Conservation (phyloP, 2,888 invertebrate species). For the Yponomeuta sedellus region DNA sequence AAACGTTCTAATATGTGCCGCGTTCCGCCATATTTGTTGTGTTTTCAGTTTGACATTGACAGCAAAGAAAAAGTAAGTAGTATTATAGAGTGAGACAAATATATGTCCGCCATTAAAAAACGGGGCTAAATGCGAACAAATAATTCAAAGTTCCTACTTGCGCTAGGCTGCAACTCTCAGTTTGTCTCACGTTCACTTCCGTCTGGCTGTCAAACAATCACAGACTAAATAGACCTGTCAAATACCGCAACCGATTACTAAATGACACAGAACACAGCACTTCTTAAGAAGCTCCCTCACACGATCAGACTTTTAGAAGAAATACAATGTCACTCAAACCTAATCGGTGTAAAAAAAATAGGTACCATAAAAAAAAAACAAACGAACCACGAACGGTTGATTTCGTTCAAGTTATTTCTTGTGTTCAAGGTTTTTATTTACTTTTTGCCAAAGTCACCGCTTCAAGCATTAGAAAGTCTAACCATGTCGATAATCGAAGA, state of each 20-base stretch:
- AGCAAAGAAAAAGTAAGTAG: too few relatives aligned
- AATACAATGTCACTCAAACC: not conserved
- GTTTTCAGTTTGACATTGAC: too few relatives aligned
- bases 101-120: too few relatives aligned
- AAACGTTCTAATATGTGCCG: too few relatives aligned
- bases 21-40: too few relatives aligned
- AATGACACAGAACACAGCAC: too few relatives aligned
- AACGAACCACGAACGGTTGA: not conserved
- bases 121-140: too few relatives aligned
- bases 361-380: not conserved
- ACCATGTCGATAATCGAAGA: conserved; percentile 49
- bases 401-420: not conserved
- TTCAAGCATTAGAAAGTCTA: not conserved
- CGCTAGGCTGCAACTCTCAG: too few relatives aligned
- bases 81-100: too few relatives aligned
- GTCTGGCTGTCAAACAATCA: not conserved
- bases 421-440: not conserved
- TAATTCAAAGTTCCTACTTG: not conserved
- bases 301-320: not conserved
- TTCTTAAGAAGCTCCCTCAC: not conserved
- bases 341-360: not conserved
- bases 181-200: too few relatives aligned
- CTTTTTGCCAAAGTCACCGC: not conserved
- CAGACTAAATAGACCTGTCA: not conserved
- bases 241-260: not conserved